Evolutionary conservation across 2,113 vertebrate genomes (phyloP), one percentile per base, ranked within the genome.

Genomic region (Alethe castanea): DNA sequence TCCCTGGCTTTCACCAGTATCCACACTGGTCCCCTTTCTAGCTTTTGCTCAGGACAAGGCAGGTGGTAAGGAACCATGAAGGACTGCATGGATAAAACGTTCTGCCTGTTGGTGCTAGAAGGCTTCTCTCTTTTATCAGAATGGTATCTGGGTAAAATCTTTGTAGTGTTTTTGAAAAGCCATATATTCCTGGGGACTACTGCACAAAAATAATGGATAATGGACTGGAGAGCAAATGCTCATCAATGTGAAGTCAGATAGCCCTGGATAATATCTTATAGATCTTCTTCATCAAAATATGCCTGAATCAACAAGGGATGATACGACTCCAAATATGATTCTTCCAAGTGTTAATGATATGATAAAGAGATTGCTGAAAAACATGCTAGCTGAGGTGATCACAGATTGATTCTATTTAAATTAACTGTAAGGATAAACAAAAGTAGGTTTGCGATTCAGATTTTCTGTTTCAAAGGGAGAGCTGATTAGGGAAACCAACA

Each of bases 401-500:
- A 65, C 19, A 77, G 73, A 90, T 86, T 77, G 82, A 33, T 83
- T 90, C 54, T 70, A 61, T 92, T 94, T 88, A 77, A 95, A 95
- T 88, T 44, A 82, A 90, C 76, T 72, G 40, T 53, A 80, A 82
- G 74, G 85, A 88, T 79, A 94, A 93, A 93, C 62, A 88, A 90
- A 90, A 88, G 78, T 15, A 72, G 59, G 45, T 72, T 85, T 88
- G 62, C 3, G 0, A 95, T 77, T 95, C 82, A 88, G 57, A 65
- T 73, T 82, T 90, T 80, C 71, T 69, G 40, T 96, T 95, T 94
- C 82, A 94, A 88, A 96, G 62, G 66, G 23, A 69, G 77, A 82
- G 47, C 25, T 59, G 67, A 77, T 86, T 50, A 82, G 38, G 45
- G 66, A 86, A 92, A 47, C 29, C 24, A 86, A 38, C 10, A 8